Evolutionary conservation across 2,113 vertebrate species (phyloP), one percentile per base, ranked within the genome.

Genomic region (Lasiurus borealis): DNA sequence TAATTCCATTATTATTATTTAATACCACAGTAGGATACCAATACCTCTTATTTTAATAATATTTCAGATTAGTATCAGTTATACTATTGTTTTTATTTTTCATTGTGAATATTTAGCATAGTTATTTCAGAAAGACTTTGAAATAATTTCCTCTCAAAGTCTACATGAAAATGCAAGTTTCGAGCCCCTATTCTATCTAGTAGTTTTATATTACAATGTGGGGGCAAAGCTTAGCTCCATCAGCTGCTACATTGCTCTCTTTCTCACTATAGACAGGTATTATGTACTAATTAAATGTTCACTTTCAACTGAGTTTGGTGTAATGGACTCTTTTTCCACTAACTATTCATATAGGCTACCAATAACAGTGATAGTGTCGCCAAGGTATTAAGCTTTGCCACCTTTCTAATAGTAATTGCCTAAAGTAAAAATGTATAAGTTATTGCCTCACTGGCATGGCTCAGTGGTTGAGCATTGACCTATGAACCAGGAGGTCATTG

Each of bases 21-120:
- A 25, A 25, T 57, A 76, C 11, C 16, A 57, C 23, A 36, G 15
- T 89, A 29, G 54, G 44, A n/a, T 66, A 54, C 25, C 25, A 62
- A 25, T 34, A 75, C 64, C 77, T 76, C 29, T 89, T 44, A 54
- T 36, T 66, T 77, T 13, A 21, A 5, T 66, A 54, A 34, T 68
- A n/a, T 11, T 76, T 90, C 23, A 59, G 40, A 77, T 94, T 59
- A 31, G 23, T 93, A 64, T 62, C 40, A 92, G 71, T 50, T 93
- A 62, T 69, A 27, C 6, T 40, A 50, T 52, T 64, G 29, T 27
- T 88, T 44, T 78, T 69, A 57, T 88, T 81, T 88, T 81, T 73
- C 13, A 64, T 50, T 93, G 48, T 52, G 54, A 66, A 82, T 31
- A 44, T 44, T 81, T 81, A 50, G 4, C 52, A 88, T 52, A 73